Evolutionary conservation across 2,888 invertebrate genomes (phyloP), one percentile per base, ranked within the genome.

Genomic region (Synergus itoensis): DNA sequence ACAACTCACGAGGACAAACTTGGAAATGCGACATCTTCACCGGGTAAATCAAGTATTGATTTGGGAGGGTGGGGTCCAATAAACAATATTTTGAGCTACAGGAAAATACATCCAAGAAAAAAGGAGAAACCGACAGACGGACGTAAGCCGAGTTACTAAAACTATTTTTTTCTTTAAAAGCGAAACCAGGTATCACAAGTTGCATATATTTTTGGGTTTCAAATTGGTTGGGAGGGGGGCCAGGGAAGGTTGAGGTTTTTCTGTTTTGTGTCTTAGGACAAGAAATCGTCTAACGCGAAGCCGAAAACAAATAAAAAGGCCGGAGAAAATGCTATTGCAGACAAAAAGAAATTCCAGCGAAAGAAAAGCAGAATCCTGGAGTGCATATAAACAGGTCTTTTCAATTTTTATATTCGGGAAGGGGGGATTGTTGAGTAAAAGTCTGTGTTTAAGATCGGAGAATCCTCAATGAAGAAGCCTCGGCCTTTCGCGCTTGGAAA

Each of bases 61-160:
- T 53, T 48, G 77, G 53, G 75, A 41, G 43, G 48, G 53, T 45
- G 67, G 16, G 63, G 62, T 11, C n/a, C 57, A 43, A 48, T 16
- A 45, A 63, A 69, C 36, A n/a, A 43, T 48, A 21, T 69, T 80
- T 82, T 82, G 45, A 81, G 67, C 81, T 79, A 62, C 78, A 82
- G 78, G 78, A 80, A 77, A 77, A 48, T 28, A 28, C 62, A 28
- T 12, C 62, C 18, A 48, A 62, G 28, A 41, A 69, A 53, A 63
- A 67, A 53, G 48, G 36, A 53, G n/a, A 28, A 36, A 53, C 16
- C 9, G 16, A n/a, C 36, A 36, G 40, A 73, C 12, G 53, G 36
- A 73, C 53, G 53, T 53, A 57, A 40, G 73, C 53, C 36, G 12
- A 53, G 53, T 36, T 53, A 28, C 14, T 48, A 48, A n/a, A 73